A percentile compares a stretch with the other conserved stretches of the same genome.
Evolutionary conservation across 2,113 vertebrate genomes (phyloP).

Genomic region (Oreocharis arfaki): DNA sequence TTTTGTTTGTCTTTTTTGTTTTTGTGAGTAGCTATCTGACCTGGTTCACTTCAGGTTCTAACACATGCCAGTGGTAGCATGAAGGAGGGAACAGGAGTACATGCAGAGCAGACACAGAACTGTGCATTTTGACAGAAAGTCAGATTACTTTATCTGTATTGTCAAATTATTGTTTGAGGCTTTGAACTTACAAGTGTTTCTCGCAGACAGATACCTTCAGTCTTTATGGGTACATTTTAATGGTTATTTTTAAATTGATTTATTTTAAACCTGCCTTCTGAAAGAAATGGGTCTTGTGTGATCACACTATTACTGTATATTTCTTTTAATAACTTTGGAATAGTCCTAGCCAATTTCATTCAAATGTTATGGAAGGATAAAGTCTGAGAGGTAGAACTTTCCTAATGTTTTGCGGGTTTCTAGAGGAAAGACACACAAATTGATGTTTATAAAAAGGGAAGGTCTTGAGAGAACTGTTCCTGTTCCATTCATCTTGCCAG

Average conservation of each 20-base stretch:
- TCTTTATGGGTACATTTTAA: not conserved
- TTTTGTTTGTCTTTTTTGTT: not conserved
- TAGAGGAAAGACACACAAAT: not conserved
- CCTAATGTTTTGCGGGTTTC: not conserved
- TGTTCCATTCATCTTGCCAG: not conserved
- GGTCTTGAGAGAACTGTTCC: not conserved
- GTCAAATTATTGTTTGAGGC: not conserved
- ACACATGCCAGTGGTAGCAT: not conserved
- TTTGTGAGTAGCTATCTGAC: not conserved
- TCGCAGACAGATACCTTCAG: rapidly evolving
- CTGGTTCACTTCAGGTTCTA: not conserved
- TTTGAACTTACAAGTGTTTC: not conserved
- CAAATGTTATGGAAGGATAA: not conserved
- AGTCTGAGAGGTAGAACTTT: not conserved
- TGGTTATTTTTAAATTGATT: not conserved
- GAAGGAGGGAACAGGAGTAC: not conserved
- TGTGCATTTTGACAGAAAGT: not conserved
- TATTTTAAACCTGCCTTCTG: not conserved
- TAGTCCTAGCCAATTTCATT: not conserved
- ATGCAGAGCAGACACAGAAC: not conserved
- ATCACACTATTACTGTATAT: not conserved
- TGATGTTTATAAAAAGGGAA: not conserved
- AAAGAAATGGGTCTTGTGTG: not conserved
- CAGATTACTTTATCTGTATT: not conserved
- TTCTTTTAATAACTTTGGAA: not conserved